These are phyloP conservation scores for Eledona agricola DNA, from an alignment of 2,888 invertebrate genomes.

Conservation along the genomic window DNA sequence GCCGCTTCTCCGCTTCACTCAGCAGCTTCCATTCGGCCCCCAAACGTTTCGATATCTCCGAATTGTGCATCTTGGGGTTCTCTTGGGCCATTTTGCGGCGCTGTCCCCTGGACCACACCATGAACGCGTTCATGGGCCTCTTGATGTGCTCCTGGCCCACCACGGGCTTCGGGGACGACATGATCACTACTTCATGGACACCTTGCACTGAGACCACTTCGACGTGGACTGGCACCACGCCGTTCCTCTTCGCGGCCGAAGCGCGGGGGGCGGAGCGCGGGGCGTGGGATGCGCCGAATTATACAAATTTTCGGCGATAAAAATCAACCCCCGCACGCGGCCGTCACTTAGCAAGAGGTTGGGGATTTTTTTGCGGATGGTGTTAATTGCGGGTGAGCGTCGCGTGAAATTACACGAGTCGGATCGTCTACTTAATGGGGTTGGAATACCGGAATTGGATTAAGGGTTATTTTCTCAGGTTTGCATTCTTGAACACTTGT, in stretches of 20 bases:
- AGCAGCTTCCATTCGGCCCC: conserved; percentile 90
- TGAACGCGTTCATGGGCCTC: conserved; percentile 83
- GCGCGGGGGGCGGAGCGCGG: conserved; percentile 44
- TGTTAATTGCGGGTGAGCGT: too few relatives aligned
- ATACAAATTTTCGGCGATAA: conserved; percentile 50
- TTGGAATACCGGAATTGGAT: conserved; percentile 44
- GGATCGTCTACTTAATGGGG: conserved; percentile 37
- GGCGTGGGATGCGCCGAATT: conserved; percentile 54
- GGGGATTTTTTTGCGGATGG: too few relatives aligned
- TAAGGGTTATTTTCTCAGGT: conserved; percentile 41
- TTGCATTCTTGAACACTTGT: conserved; percentile 54
- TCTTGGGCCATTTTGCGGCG: conserved; percentile 92
- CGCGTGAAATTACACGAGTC: conserved; percentile 34
- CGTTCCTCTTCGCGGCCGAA: too few relatives aligned
- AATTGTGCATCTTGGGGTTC: conserved; percentile 94
- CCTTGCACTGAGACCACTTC: conserved; percentile 35
- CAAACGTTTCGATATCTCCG: conserved; percentile 86
- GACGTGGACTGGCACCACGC: conserved; percentile 45
- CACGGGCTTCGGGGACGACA: conserved; percentile 54
- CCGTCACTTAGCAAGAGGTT: too few relatives aligned
- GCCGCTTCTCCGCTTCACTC: conserved; percentile 85
- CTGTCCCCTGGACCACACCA: conserved; percentile 92
- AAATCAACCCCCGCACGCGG: too few relatives aligned
- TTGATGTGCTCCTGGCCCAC: conserved; percentile 73
- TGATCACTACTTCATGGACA: conserved; percentile 26